A percentile compares a stretch with the other conserved stretches of the same genome.
phyloP scores from a whole-genome alignment of 2,113 vertebrate genomes.

The Anthoscopus minutus region DNA sequence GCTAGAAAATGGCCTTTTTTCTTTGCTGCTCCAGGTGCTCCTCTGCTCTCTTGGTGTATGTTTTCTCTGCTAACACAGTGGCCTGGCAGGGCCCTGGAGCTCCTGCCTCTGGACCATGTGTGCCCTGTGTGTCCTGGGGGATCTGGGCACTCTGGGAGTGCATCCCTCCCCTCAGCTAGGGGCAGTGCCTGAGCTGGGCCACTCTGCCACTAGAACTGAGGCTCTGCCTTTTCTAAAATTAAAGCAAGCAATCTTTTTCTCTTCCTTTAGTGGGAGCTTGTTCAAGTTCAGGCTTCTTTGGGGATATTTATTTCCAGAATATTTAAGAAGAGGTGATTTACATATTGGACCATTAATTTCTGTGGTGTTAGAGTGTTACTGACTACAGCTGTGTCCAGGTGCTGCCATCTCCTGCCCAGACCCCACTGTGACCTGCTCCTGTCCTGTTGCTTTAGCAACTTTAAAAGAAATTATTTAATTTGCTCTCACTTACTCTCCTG shows the following conservation, averaged over 20 bases:
- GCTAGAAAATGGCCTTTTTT: background rate
- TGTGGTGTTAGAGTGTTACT: accelerated
- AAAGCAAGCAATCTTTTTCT: background rate
- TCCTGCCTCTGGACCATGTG: accelerated
- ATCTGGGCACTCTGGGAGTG: background rate
- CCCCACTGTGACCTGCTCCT: background rate
- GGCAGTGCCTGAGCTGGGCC: background rate
- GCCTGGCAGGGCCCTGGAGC: background rate
- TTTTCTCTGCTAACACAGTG: background rate
- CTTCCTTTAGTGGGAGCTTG: background rate
- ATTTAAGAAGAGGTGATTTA: background rate
- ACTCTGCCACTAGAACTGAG: background rate
- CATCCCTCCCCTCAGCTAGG: background rate
- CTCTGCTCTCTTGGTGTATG: background rate
- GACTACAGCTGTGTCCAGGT: background rate
- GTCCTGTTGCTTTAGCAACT: background rate
- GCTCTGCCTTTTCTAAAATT: background rate
- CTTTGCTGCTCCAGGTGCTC: background rate
- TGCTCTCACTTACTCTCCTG: background rate
- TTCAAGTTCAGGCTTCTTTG: background rate
- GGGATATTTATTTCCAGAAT: background rate
- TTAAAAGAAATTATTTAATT: background rate
- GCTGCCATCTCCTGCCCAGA: constrained; percentile 21
- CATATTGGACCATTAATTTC: background rate
- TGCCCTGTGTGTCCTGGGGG: background rate